Evolutionary conservation across 92 coral and sea anemone species (phyloP).

Genomic region (Pocillopora meandrina): DNA sequence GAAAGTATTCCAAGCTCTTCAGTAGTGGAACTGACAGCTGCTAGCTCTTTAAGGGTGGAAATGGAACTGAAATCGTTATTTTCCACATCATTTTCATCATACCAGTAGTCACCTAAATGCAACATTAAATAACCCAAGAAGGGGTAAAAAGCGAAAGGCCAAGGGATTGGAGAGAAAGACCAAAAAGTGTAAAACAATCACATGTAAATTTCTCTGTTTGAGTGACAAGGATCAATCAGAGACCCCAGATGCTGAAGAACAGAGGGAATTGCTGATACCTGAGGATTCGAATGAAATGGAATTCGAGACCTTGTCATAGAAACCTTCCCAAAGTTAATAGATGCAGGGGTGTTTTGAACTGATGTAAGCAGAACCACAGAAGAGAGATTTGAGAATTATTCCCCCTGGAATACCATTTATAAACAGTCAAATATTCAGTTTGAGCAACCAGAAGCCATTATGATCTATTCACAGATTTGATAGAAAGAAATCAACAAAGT

Average conservation of each 20-base stretch:
- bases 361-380: slow-evolving; percentile 59
- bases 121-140: slow-evolving; percentile 11
- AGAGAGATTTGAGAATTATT: slow-evolving; percentile 49
- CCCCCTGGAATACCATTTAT: slow-evolving; percentile 34
- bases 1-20: no score
- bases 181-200: slow-evolving; percentile 26
- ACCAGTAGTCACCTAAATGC: slow-evolving; percentile 2
- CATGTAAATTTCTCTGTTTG: slow-evolving; percentile 54
- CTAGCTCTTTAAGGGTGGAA: no score
- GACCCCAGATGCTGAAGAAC: slow-evolving; percentile 59
- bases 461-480: no score
- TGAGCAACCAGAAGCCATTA: no score
- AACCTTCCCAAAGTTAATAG: slow-evolving; percentile 49
- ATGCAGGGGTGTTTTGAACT: slow-evolving; percentile 63
- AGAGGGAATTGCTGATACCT: slow-evolving; percentile 53
- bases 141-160: neutral
- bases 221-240: slow-evolving; percentile 57
- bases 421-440: no score
- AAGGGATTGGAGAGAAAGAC: neutral
- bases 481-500: no score
- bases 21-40: no score
- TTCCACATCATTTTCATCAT: slow-evolving; percentile 35
- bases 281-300: slow-evolving; percentile 49
- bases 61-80: neutral
- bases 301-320: slow-evolving; percentile 43